Conservation (phyloP, 1,140 invertebrate species). For the Chironomus striatipennis region DNA sequence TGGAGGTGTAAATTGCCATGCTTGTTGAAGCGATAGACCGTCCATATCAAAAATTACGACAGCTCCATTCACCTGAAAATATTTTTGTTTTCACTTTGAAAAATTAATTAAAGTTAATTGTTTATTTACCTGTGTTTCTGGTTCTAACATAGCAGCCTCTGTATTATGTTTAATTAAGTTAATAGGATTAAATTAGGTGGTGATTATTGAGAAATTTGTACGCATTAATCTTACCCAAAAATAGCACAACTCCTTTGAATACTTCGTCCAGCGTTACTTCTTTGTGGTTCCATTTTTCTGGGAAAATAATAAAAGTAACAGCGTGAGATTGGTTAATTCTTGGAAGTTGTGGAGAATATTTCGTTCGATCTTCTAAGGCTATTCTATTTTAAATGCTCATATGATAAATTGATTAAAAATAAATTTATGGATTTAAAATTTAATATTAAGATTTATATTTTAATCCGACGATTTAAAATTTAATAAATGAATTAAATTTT, state of each 20-base stretch:
- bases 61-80: slow-evolving; percentile 46
- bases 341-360: no score
- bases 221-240: slow-evolving; percentile 39
- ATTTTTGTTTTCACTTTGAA: no score
- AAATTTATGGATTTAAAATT: no score
- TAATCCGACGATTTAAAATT: background rate
- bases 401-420: no score
- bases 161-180: no score
- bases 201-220: no score
- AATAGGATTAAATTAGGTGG: no score
- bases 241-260: slow-evolving; percentile 71
- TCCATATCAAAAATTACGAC: slow-evolving; percentile 79
- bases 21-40: slow-evolving; percentile 65
- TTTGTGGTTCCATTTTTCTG: slow-evolving; percentile 76
- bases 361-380: no score
- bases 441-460: background rate
- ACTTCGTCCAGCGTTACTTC: slow-evolving; percentile 69
- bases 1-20: slow-evolving; percentile 71
- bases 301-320: slow-evolving; percentile 28
- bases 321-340: background rate
- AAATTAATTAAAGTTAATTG: no score
- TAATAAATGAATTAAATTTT: no score
- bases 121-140: slow-evolving; percentile 54
- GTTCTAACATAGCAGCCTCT: slow-evolving; percentile 71
- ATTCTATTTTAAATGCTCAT: no score